These are phyloP conservation scores for Meganola albula DNA, from an alignment of 2,888 invertebrate genomes.

Conservation along the genomic window DNA sequence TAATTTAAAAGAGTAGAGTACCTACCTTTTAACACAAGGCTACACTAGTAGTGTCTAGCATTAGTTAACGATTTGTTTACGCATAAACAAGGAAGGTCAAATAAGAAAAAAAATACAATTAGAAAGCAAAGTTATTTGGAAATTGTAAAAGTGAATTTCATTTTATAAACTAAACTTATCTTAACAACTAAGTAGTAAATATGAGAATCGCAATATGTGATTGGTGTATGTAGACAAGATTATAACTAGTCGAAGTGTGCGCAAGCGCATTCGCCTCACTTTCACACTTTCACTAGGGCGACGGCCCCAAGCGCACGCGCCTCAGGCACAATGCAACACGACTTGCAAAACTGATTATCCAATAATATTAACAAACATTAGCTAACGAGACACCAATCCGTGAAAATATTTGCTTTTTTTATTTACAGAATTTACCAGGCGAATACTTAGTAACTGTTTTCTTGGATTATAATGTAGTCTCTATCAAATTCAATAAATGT, in stretches of 20 bases:
- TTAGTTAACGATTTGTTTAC: no score
- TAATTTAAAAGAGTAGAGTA: no score
- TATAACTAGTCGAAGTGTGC: conserved; percentile 32
- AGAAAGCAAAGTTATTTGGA: conserved; percentile 15
- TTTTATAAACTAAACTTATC: conserved; percentile 10
- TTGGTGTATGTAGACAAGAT: conserved; percentile 20
- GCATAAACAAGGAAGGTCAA: no score
- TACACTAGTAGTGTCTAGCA: no score
- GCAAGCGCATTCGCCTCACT: conserved; percentile 70
- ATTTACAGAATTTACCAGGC: no score
- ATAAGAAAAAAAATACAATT: conserved; percentile 4
- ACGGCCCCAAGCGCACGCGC: conserved; percentile 55
- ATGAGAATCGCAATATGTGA: conserved; percentile 29
- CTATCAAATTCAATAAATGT: no score
- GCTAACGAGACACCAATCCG: conserved; percentile 24
- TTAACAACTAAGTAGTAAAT: conserved; percentile 33
- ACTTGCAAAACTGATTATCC: conserved; percentile 68
- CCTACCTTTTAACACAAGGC: no score
- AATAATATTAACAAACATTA: conserved; percentile 41
- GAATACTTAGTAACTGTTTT: no score
- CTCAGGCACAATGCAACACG: conserved; percentile 39
- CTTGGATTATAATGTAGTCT: no score
- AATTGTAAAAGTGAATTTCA: conserved; percentile 9
- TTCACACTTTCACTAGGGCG: conserved; percentile 77
- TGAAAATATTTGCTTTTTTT: no score